A percentile compares a stretch with the other conserved stretches of the same genome.
These are phyloP conservation scores for Mesembrinibis cayennensis DNA, from an alignment of 2,113 vertebrate species.

Conservation along the genomic window DNA sequence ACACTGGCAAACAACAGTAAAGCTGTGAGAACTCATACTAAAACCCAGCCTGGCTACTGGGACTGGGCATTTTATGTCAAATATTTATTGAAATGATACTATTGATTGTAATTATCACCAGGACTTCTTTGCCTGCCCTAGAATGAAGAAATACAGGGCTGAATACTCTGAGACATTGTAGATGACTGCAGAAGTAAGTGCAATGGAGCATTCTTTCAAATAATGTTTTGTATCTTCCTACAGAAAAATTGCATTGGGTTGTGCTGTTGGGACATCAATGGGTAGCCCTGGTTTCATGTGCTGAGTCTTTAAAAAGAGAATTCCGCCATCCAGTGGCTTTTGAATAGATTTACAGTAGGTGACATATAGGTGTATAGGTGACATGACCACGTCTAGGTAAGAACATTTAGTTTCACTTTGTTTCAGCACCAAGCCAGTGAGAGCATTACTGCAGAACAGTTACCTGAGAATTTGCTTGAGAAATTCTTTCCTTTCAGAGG, in stretches of 20 bases:
- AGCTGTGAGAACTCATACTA: neutral
- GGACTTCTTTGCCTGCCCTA: neutral
- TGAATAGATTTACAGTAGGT: neutral
- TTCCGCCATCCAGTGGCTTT: conserved; percentile 4
- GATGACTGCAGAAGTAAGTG: neutral
- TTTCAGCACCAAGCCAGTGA: neutral
- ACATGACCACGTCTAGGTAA: neutral
- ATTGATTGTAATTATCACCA: neutral
- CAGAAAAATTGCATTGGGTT: neutral
- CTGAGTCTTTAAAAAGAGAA: neutral
- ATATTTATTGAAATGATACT: neutral
- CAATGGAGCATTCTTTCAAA: neutral
- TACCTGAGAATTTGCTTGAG: neutral
- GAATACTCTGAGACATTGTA: neutral
- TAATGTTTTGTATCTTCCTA: neutral
- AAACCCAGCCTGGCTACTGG: neutral
- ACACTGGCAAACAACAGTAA: neutral
- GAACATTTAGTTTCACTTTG: neutral
- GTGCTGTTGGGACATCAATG: neutral
- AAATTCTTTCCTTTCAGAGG: neutral
- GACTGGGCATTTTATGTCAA: neutral
- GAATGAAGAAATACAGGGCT: neutral
- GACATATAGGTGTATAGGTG: neutral
- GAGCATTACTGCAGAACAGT: neutral
- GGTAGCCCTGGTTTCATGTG: neutral